Base-by-base conservation (phyloP, 2,797 vertebrate species). In the Setipinna tenuifilis region DNA sequence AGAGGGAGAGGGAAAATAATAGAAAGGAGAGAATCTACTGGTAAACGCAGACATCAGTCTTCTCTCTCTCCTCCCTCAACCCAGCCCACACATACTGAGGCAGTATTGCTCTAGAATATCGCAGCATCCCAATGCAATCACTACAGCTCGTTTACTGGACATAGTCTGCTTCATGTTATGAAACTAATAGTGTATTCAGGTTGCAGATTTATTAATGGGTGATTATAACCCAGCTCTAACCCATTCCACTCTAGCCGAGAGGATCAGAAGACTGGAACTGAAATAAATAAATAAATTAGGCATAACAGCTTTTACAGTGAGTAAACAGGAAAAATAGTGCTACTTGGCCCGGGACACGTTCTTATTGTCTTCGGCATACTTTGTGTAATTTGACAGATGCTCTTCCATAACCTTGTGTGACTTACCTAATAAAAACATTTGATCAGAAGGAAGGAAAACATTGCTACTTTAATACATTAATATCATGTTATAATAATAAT, bases 21-120 rank as follows among this genome's bases (percentile, higher is more conserved):
- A 12, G 23, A 23, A 46, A 75, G 58, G 68, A 44, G 48, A 58
- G 59, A 85, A 62, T 21, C 50, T 44, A 81, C 57, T 62, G 59
- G 68, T 80, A 68, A 44, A 82, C 21, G 9, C 41, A 68, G 48
- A 31, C 50, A 57, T 82, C 35, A 61, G 41, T 3, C 58, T 78
- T 78, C 35, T n/a, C 2, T 41, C 11, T 78, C 71, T 78, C 71
- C 71, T 44, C 71, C 71, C 71, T 17, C 71, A 9, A 21, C 31
- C 68, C 68, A 6, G 14, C 68, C 68, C 68, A 75, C 12, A 5
- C 68, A 9, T 41, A 75, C 68, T 19, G 31, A 35, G 68, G 14
- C 28, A 78, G 35, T 31, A 78, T 78, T 31, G 44, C 35, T 12
- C 17, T 19, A 19, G 28, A 25, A 71, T 17, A 41, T 19, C 35